Evolutionary conservation across 2,797 vertebrate genomes (phyloP), one percentile per base, ranked within the genome.

Genomic region (Sebastes hubbsi): DNA sequence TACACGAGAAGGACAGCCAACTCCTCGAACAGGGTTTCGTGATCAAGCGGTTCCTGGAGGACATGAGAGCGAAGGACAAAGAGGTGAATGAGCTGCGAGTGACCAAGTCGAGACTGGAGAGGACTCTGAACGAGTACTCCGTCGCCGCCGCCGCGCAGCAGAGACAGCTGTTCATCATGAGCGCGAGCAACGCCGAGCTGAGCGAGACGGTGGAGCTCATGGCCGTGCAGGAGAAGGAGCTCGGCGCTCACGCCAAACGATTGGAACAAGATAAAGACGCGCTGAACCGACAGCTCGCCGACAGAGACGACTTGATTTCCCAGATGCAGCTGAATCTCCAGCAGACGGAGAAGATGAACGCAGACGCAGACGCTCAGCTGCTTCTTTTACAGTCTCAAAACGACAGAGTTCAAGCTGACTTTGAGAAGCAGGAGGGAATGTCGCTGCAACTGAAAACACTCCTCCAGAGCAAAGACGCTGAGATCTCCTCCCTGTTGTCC

Each of bases 401-500:
- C 55, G 95, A 96, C 75, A 94, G 89, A 70, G 70, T 91, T 4
- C 86, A 84, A 2, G 91, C 94, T 1, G 95, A 96, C 42, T 87
- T 95, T 68, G 94, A 97, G 85, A 98, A 96, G 82, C 97, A 97
- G 84, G 77, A 95, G 18, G 92, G 94, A 3, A 94, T 97, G 82
- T 94, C 95, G 29, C 84, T 95, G 54, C 96, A 97, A n/a, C 93
- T 97, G 87, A 97, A 96, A 81, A 70, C 89, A 8, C 96, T 98
- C 46, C 90, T 98, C 32, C 93, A 93, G 78, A 93, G 94, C 86
- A 98, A 98, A 95, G 96, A 98, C 25, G 83, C 93, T 0, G 97
- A 98, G 91, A 98, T 98, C 78, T 96, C 97, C 2, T 90, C 96
- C 49, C 85, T 98, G 3, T 92, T 98, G 80, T 96, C 97, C 46